A percentile compares a stretch with the other conserved stretches of the same genome.
Conservation (phyloP, 2,113 vertebrate genomes). For the Strix uralensis region DNA sequence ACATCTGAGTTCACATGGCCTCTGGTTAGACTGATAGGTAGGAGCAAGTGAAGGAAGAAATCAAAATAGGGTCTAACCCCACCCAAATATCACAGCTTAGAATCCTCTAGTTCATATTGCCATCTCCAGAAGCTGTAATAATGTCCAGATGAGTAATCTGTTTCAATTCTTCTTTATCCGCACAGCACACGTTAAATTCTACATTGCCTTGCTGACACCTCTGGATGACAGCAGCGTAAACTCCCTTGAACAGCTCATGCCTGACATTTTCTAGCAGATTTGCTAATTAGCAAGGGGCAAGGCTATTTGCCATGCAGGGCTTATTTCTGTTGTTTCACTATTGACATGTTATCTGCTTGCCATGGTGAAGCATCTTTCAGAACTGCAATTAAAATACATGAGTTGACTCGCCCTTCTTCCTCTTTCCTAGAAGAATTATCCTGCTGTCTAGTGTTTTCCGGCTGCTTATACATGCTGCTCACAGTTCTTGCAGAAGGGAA, state of each 20-base stretch:
- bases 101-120: background rate
- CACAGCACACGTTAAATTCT: background rate
- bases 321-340: background rate
- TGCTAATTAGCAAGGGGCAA: background rate
- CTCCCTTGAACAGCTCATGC: background rate
- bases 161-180: background rate
- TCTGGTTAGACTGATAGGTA: too few relatives aligned
- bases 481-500: background rate
- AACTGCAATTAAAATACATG: background rate
- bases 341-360: background rate
- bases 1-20: background rate
- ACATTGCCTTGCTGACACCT: background rate
- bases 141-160: background rate
- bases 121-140: background rate
- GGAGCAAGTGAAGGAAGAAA: background rate
- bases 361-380: background rate
- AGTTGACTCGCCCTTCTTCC: background rate
- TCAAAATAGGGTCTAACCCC: background rate
- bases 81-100: background rate
- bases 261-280: background rate
- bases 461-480: background rate
- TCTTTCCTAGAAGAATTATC: background rate
- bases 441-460: background rate
- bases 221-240: background rate
- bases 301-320: background rate